These are phyloP conservation scores for Collichthys lucidus DNA, from an alignment of 2,113 vertebrate species.

Conservation along the genomic window DNA sequence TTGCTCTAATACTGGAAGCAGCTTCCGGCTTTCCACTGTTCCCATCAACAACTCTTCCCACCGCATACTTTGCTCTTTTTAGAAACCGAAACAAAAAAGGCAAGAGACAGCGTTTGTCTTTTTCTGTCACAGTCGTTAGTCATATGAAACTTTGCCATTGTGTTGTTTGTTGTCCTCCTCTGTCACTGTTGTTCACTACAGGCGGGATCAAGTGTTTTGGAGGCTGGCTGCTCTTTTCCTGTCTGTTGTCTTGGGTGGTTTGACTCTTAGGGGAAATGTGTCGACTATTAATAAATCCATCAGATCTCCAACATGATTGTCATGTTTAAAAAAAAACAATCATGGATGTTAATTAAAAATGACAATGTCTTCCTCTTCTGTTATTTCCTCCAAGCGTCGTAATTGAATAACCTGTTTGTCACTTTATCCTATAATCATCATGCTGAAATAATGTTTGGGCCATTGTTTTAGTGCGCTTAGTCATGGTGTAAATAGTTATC, in stretches of 20 bases:
- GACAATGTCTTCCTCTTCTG: neutral
- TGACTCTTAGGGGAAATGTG: neutral
- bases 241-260: neutral
- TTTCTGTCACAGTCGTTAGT: neutral
- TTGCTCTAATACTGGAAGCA: neutral
- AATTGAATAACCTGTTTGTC: slow-evolving; percentile 8
- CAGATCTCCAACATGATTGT: neutral
- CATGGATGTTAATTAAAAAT: neutral
- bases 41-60: neutral
- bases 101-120: neutral
- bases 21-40: neutral
- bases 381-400: neutral
- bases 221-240: neutral
- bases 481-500: slow-evolving; percentile 5
- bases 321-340: neutral
- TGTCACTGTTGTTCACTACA: neutral
- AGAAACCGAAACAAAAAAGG: neutral
- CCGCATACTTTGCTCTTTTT: neutral
- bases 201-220: neutral
- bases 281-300: neutral
- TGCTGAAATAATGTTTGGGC: slow-evolving; percentile 10
- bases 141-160: neutral
- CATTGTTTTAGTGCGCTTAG: slow-evolving; percentile 11
- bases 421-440: neutral
- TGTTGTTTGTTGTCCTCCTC: neutral